Base-by-base conservation (phyloP, 1,140 invertebrate species). In the Limonius californicus region DNA sequence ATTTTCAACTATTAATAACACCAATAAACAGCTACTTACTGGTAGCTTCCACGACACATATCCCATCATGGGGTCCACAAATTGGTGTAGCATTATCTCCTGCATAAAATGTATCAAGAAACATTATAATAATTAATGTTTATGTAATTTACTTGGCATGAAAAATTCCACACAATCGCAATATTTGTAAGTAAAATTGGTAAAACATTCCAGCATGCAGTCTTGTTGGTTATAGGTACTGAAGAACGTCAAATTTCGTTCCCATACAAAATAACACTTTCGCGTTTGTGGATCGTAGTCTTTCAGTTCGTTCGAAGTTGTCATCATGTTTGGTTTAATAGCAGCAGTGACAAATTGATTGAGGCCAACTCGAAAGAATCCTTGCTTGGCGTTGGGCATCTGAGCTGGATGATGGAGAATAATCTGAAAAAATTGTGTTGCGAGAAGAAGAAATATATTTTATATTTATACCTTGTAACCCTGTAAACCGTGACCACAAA, bases 161-260 rank as follows among this genome's bases (percentile, higher is more conserved):
- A 84, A 82, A 67, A 85, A 86, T 60, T 83, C 81, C 20, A 86
- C 85, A 59, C 84, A 85, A 1, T 83, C 77, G 69, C 89, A 91
- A 55, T 81, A 79, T 2, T 76, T 67, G 9, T 84, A 76, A 0
- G 89, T 91, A 63, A 84, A 89, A 73, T 91, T 90, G 1, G 88
- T 82, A 62, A 89, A 79, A 66, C 89, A 91, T 76, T 91, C 89
- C 53, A 89, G 77, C 62, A 88, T 80, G 68, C 89, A 91, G 70
- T 89, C 91, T 27, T 83, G 80, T 71, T 90, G 87, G 0, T 87
- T 90, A 72, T 91, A 91, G 2, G 86, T 84, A 69, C 84, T 82
- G 68, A 84, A 89, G 70, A 78, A 84, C 11, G 72, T 68, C 32
- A 87, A 70, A 16, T 79, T 71, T 9, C 81, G 66, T 67, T 86